Base-by-base conservation (phyloP, 2,888 invertebrate genomes). In the Temnothorax ravouxi region DNA sequence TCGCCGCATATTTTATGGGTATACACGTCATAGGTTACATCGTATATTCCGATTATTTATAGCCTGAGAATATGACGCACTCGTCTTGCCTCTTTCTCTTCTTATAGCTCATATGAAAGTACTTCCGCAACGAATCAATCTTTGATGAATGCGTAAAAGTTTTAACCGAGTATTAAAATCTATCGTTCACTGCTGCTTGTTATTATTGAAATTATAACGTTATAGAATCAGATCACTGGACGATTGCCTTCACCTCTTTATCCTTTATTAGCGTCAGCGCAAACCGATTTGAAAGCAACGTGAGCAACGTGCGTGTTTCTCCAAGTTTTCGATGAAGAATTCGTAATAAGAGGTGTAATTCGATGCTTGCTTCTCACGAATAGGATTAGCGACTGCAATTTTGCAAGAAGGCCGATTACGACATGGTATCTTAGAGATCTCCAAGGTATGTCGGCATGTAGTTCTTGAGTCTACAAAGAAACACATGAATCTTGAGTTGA, bases 341-440 rank as follows among this genome's bases (percentile, higher is more conserved):
- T 15, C 21, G n/a, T n/a, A 50, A 64, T 64, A 75, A 34, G 21
- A 50, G 41, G 13, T 44, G 44, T 66, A 44, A 66, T 67, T 47
- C 29, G 29, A 29, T 66, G 18, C 4, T 41, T 21, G 41, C 4
- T 15, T 64, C 47, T 47, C 21, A 62, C 47, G 66, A 64, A 67
- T 74, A 61, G 69, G 84, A 87, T 84, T 88, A 88, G 38, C 69
- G 87, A 87, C 84, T 87, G 85, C 84, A 87, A 91, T 92, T 91
- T 91, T 89, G 87, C 84, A 88, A 90, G 85, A 88, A 87, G 83
- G 69, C 79, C 79, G 79, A 86, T 90, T 89, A 69, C 66, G 41
- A 50, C 81, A 84, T 67, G 59, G 80, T 62, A 29, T 52, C 61
- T 67, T 52, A 18, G 25, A 38, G 15, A 3, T 15, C 8, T 44